Evolutionary conservation across 2,113 vertebrate genomes (phyloP), one percentile per base, ranked within the genome.

Genomic region (Rhea americana): DNA sequence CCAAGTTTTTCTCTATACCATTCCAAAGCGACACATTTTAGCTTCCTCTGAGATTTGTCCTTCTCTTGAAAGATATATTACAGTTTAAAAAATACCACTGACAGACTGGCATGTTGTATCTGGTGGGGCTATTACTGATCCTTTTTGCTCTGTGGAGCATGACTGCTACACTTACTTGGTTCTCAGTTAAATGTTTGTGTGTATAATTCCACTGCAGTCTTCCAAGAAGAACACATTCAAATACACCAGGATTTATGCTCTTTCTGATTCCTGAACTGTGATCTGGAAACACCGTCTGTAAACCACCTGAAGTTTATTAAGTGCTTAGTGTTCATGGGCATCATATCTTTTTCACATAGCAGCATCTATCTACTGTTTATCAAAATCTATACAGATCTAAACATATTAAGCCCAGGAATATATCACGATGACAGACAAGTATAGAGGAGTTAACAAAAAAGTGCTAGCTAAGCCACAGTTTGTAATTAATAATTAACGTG

Each of bases 101-200:
- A 66, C 78, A 80, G 47, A 62, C 47, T 88, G 76, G 73, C 70
- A 88, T 45, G 73, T 86, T 3, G 7, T 68, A 93, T 91, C 70
- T 68, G 17, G 32, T 88, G 65, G 43, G n/a, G 32, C 71, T 93
- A 61, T 92, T 93, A 90, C 76, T 91, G 80, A 65, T 92, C 73
- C 45, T 95, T 95, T 94, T 94, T 75, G 95, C 90, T 94, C 70
- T 78, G 76, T 32, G 56, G 65, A 96, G 80, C 93, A 88, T 95
- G 96, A 93, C 90, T 82, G 70, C 82, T 94, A 81, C 85, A 80
- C 75, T 89, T 85, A 82, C 26, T 87, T 94, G 51, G 43, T 93
- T 88, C 90, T 91, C 85, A 91, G 65, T 85, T 80, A 83, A 80
- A 87, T 80, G 67, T 56, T 85, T 21, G 1, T 41, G 28, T 65